Evolutionary conservation across 2,888 invertebrate species (phyloP), one percentile per base, ranked within the genome.

Genomic region (Psylliodes chrysocephalus): DNA sequence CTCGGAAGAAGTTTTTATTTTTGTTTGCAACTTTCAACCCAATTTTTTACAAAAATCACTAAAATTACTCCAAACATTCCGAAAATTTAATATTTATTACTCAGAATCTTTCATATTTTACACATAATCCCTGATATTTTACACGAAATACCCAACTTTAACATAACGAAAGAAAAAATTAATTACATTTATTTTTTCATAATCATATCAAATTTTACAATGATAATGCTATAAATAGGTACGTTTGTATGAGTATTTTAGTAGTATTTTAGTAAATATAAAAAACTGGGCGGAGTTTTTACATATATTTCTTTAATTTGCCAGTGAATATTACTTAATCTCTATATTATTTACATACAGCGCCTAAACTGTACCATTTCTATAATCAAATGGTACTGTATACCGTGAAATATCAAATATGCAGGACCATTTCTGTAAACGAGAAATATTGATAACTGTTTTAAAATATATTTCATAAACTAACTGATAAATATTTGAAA

Each of bases 1-100:
- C 25, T 57, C 33, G 40, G 59, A 59, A 40, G 38, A 52, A 53
- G 14, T 57, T 59, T 33, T 54, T 53, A 47, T 33, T 40, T 44
- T 22, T 40, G 10, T 6, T 17, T 19, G 35, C n/a, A 49, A 49
- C 17, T 17, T 12, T 49, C 40, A 33, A n/a, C 28, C 35, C 35
- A 35, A n/a, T 14, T 12, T 35, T 35, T 35, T 12, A 35, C 3
- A 35, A 35, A 35, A 35, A 14, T 10, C 4, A 8, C 6, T 6
- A 33, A 33, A 10, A 2, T 33, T 33, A 10, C 10, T 10, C 33
- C 10, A 3, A 2, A 33, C 10, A 33, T 33, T 8, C 10, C 10
- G 10, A 33, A 33, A 33, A 5, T 25, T 25, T 25, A n/a, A n/a
- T n/a, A n/a, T n/a, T n/a, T n/a, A n/a, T n/a, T n/a, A n/a, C n/a